Evolutionary conservation across 2,888 invertebrate species (phyloP), one percentile per base, ranked within the genome.

Genomic region (Parapristionchus giblindavisi): DNA sequence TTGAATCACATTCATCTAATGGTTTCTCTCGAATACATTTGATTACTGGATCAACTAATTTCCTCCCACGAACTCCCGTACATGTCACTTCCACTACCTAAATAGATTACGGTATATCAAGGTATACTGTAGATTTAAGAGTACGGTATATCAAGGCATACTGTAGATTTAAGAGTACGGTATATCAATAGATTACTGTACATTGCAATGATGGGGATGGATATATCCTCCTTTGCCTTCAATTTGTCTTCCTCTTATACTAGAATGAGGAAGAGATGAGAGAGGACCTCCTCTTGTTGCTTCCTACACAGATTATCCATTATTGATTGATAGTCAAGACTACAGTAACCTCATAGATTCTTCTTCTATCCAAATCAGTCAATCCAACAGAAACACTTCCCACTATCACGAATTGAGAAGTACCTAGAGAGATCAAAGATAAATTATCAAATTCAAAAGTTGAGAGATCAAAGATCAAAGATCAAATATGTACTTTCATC

Each of bases 81-180:
- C 85, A 84, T 2, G 79, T 79, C 27, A 85, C 85, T 78, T 85
- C 85, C 3, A 87, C 84, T 29, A 87, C 85, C 81, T 81, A 48
- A 54, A 54, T 43, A 14, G 43, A 43, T 43, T 8, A 43, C 8
- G 17, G 17, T 8, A 43, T 43, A 14, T 14, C 43, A 43, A 54
- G 24, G 6, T 54, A 54, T 24, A 14, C 54, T 6, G 24, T 54
- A n/a, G 24, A 54, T 6, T n/a, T 6, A n/a, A 14, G 24, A 54
- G 54, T 6, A 54, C 17, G 6, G n/a, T 54, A 54, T 24, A 6
- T 14, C 6, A 24, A 6, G 17, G 54, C 6, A 14, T 5, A 6
- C 6, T n/a, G 54, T 54, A 54, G 6, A 54, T 8, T 6, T n/a
- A n/a, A 54, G 24, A 14, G 54, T 6, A 54, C 6, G 54, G 6